Evolutionary conservation across 2,113 vertebrate genomes (phyloP), one percentile per base, ranked within the genome.

Genomic region (Helogale parvula): DNA sequence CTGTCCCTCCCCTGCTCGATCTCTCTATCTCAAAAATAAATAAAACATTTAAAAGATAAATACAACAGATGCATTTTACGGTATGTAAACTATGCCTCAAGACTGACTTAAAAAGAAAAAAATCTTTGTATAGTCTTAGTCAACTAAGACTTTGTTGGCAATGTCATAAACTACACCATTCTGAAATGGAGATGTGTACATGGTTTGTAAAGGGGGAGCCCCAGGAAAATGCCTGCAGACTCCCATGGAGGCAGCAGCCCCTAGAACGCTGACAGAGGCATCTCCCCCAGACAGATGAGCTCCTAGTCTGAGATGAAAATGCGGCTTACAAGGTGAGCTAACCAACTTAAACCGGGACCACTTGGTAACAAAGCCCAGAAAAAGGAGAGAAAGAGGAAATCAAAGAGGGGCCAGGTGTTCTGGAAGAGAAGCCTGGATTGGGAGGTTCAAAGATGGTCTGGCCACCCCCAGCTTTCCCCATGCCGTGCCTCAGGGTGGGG

Each of bases 401-500:
- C 23, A 27, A 13, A 63, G 41, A 45, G 10, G 52, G 23, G 33
- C 27, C 5, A 1, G 2, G 9, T 88, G 23, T 50, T 68, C 25
- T 23, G 65, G 79, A 81, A 52, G 54, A 93, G n/a, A 92, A 77
- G 19, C 45, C 83, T 80, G 25, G 80, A 82, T 45, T 31, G 52
- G 27, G 50, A 45, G 29, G n/a, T 38, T 35, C 54, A 31, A 45
- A 77, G 81, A n/a, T 16, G 5, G 10, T 7, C 35, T 66, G 63
- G 57, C 35, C 29, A 31, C 45, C 65, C 12, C 0, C 0, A 54
- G 57, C 11, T 21, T 41, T 68, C 38, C 7, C 27, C 25, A 2
- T 13, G 45, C 35, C 10, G 0, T 41, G 47, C 7, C 0, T 5
- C 1, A 0, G 16, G 17, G 35, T 9, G 2, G 27, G 35, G 27